Conservation (phyloP, 2,113 vertebrate species). For the Melierax canorus region DNA sequence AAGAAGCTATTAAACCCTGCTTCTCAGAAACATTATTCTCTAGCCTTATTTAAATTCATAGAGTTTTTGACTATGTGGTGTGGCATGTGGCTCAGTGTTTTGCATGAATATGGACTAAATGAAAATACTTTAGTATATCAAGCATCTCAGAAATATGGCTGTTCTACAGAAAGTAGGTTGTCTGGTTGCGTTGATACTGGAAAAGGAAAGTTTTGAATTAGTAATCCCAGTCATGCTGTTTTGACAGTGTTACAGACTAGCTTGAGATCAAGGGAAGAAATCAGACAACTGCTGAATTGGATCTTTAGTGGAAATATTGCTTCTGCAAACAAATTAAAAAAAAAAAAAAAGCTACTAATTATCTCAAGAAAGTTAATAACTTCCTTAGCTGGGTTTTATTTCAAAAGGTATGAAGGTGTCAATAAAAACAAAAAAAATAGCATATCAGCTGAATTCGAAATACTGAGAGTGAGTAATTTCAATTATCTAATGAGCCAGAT, state of each 20-base stretch:
- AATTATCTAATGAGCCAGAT: not conserved
- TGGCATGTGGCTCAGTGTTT: not conserved
- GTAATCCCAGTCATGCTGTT: not conserved
- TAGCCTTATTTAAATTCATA: conserved; percentile 15
- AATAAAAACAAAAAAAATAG: not conserved
- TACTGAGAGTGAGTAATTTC: not conserved
- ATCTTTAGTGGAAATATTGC: not conserved
- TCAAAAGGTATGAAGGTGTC: not conserved
- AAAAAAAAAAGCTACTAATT: not conserved
- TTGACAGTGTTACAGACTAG: not conserved
- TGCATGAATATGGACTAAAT: not conserved
- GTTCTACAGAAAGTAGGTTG: not conserved
- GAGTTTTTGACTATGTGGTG: not conserved
- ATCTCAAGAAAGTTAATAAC: not conserved
- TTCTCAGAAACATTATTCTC: not conserved
- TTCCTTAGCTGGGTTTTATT: not conserved
- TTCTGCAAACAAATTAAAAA: not conserved
- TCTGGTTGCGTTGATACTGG: not conserved
- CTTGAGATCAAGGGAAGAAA: conserved; percentile 1
- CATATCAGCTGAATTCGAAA: not conserved
- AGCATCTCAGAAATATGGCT: not conserved
- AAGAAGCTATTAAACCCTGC: not conserved
- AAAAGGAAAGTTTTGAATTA: conserved; percentile 26
- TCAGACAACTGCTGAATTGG: not conserved
- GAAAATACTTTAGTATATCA: not conserved